Base-by-base conservation (phyloP, 2,888 invertebrate genomes). In the Cetonia aurata region DNA sequence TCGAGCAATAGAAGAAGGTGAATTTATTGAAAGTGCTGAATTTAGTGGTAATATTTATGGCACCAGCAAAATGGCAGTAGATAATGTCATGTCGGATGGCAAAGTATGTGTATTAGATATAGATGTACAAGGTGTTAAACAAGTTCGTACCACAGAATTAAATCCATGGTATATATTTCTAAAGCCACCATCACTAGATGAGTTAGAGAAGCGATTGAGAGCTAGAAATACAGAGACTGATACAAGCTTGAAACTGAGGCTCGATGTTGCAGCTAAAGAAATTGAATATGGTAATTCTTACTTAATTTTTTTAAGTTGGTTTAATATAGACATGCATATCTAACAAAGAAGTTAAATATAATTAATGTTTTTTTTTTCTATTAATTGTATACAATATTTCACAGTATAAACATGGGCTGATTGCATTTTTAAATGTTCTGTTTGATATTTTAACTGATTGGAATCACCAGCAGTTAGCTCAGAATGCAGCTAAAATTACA, bases 11-110 rank as follows among this genome's bases (percentile, higher is more conserved):
- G 87, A 87, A 15, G 88, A 88, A 55, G 93, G 93, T 31, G 94
- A 96, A 77, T 99, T 99, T 82, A 89, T 99, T 70, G 99, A 99
- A 86, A 90, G 90, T 73, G 98, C 99, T 0, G 88, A 88, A 57
- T 99, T 96, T 82, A 94, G 98, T 78, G 96, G 94, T 9, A 99
- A 99, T 83, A 86, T 94, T 83, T 99, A 99, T 86, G 99, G 99
- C 56, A 99, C 99, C 57, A 96, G 98, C 83, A 95, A 95, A 84
- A 87, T 87, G 77, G 93, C 98, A 0, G 95, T 99, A 0, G 89
- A 92, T 77, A 90, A 91, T 73, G 94, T 99, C 0, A 90, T 91
- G 72, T 85, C 87, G 13, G 87, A 90, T 13, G 98, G 98, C 1
- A 93, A 93, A 81, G 75, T 80, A 4, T 75, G 77, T 60, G 67